Percentiles rank a stretch among this genome's conserved stretches.
Conservation (phyloP, 35 echinoderm and acorn worm genomes). For the Heliocidaris erythrogramma region DNA sequence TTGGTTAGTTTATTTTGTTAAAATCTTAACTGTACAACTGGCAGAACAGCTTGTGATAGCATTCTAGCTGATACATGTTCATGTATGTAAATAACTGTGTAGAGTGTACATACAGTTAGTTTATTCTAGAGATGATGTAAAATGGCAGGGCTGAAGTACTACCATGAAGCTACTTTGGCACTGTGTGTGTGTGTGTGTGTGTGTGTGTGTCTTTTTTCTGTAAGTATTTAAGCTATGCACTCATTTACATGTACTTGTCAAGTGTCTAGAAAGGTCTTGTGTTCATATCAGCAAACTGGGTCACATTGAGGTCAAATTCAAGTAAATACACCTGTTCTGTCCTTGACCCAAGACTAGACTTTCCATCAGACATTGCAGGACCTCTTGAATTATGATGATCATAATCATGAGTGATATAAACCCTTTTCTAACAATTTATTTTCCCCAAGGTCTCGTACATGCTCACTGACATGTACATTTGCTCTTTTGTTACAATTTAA, state of each 20-base stretch:
- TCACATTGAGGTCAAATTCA: conserved; percentile 35
- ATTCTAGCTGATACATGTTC: not conserved
- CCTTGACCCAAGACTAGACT: conserved; percentile 36
- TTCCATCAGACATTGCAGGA: not conserved
- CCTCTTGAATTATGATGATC: not conserved
- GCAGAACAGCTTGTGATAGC: not conserved
- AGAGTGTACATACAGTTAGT: not conserved
- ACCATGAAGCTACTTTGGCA: not conserved
- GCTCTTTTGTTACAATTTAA: not conserved
- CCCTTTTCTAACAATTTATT: not conserved
- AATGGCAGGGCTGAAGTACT: not conserved
- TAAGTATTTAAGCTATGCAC: not conserved
- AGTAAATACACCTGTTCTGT: conserved; percentile 45
- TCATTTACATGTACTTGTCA: not conserved
- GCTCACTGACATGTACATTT: not conserved
- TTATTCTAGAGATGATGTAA: not conserved
- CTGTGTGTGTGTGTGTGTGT: not conserved
- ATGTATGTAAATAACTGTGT: conserved; percentile 18
- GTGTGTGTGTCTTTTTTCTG: not conserved
- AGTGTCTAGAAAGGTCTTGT: not conserved
- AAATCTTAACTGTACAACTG: not conserved
- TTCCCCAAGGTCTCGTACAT: not conserved
- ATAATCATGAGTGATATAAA: not conserved
- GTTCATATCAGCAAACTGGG: not conserved
- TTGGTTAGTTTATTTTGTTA: not conserved